Base-by-base conservation (phyloP, 2,797 vertebrate species). In the Sebastes matsubarae region DNA sequence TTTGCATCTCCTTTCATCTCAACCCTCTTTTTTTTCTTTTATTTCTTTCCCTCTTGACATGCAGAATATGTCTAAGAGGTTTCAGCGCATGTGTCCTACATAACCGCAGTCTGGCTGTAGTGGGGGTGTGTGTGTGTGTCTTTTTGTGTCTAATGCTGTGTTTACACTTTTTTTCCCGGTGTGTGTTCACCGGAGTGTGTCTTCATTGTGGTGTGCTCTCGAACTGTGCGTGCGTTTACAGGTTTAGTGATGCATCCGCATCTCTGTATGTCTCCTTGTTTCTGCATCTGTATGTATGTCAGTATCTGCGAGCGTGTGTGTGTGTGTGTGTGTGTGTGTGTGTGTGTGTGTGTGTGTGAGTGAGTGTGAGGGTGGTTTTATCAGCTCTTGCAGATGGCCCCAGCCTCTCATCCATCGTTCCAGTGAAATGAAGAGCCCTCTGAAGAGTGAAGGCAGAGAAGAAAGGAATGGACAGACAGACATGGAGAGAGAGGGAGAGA, bases 381-480 rank as follows among this genome's bases (percentile, higher is more conserved):
- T 95, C 94, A 90, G 90, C 88, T 81, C 64, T 81, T 73, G 89
- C 94, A 94, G 92, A 93, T 91, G 92, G 91, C 91, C 89, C n/a
- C 69, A 72, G 92, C 88, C 85, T 91, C 91, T 92, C 89, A 92
- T 93, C 87, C 79, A 63, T 91, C 85, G 89, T 94, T 93, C 88
- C 89, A 84, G 77, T 90, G 85, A 92, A 94, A 93, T 89, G 89
- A 91, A 87, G 92, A 91, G 85, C 86, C 81, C 86, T 93, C 88
- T 89, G 90, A 90, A 90, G 88, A 91, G 86, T 87, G 90, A 88
- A 89, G 66, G 84, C 82, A 88, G 70, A 77, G 87, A 87, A 88
- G 81, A 91, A 85, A 93, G 84, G 82, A 85, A 82, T 59, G 81
- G 85, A 88, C 79, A 76, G 83, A 82, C 79, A 68, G 36, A 82